phyloP scores from a whole-genome alignment of 2,797 vertebrate genomes.

The Notolepis coatsorum region DNA sequence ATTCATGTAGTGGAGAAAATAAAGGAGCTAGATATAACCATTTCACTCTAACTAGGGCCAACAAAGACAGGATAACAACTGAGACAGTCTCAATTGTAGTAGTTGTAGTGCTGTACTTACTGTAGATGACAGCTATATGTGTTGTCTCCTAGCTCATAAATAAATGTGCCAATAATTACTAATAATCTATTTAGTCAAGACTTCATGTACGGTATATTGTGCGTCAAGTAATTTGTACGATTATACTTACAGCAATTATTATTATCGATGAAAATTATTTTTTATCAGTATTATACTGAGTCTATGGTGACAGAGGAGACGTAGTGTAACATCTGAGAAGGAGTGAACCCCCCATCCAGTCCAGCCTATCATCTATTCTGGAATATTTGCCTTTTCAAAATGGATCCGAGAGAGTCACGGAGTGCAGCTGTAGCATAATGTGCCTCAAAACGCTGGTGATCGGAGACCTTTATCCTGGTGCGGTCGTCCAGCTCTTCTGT shows the following conservation, averaged over 20 bases:
- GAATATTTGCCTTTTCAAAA: constrained; percentile 61
- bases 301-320: constrained; percentile 84
- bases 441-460: constrained; percentile 15
- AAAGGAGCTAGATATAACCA: constrained; percentile 69
- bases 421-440: constrained; percentile 68
- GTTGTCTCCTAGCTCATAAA: constrained; percentile 88
- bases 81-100: constrained; percentile 71
- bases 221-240: constrained; percentile 92
- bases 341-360: constrained; percentile 62
- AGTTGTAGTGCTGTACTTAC: constrained; percentile 89
- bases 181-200: constrained; percentile 88
- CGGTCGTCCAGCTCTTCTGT: constrained; percentile 5
- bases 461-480: not conserved
- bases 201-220: constrained; percentile 92
- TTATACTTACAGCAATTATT: constrained; percentile 78
- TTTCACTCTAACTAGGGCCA: constrained; percentile 82
- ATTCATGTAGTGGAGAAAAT: constrained; percentile 68
- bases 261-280: constrained; percentile 79
- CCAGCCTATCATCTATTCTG: constrained; percentile 57
- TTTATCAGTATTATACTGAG: constrained; percentile 88
- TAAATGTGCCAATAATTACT: constrained; percentile 99
- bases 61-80: constrained; percentile 72
- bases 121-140: constrained; percentile 86
- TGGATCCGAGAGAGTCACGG: constrained; percentile 49
- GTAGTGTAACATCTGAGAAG: constrained; percentile 58